Base-by-base conservation (phyloP, 2,888 invertebrate species). In the Notodonta dromedarius region DNA sequence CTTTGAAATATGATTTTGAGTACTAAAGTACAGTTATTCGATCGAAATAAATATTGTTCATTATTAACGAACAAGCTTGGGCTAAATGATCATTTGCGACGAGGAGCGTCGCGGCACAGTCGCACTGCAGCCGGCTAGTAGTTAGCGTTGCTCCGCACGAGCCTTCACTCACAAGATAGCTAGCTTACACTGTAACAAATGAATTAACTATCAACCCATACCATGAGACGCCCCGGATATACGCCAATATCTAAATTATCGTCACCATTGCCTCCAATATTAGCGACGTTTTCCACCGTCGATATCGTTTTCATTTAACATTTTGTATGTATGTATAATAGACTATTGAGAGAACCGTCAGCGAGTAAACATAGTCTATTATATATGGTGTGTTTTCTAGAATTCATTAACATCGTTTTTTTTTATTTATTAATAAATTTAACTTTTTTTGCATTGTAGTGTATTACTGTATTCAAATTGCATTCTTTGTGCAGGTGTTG, bases 401-500 rank as follows among this genome's bases (percentile, higher is more conserved):
- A 83, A 74, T 86, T 85, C 77, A 86, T 88, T 91, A 91, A 93
- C 90, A 87, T 82, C 79, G 81, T 83, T 87, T 39, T 86, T 83
- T 77, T 83, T 87, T n/a, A 86, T 83, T 77, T 75, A 88, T 87
- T 87, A 89, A 86, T 85, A 77, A 82, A 75, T 76, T 84, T 88
- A 89, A 88, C 86, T 74, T 83, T 86, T n/a, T 90, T 88, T 90
- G 92, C 93, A 92, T 91, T 87, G 91, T 93, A 92, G 92, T 91
- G 88, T 90, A 81, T 80, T 80, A 82, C 85, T 88, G 86, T 91
- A 88, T 88, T 86, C 84, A 90, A 89, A 83, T 84, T 87, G 93
- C 93, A 92, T 93, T 92, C 83, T 92, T 91, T 93, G 93, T 93
- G 90, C 91, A 93, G 91, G 91, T 93, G 88, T 93, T 92, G 88